A percentile compares a stretch with the other conserved stretches of the same genome.
Evolutionary conservation across 2,797 vertebrate species (phyloP).

Genomic region (Huso huso): DNA sequence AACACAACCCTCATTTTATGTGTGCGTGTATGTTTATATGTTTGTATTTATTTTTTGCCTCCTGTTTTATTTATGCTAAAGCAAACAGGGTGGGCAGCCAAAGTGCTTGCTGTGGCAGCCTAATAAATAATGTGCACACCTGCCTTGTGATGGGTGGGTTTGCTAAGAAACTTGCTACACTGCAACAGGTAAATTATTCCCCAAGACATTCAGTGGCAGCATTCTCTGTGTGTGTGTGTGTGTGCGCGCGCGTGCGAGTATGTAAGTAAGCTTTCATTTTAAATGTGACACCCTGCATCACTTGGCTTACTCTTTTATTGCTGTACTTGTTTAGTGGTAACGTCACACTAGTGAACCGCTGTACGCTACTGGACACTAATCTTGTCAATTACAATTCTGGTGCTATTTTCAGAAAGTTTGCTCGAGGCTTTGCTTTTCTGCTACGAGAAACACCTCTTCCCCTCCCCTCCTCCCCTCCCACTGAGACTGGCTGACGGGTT

Average conservation of each 20-base stretch:
- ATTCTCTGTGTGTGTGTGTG: slow-evolving; percentile 8
- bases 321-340: slow-evolving; percentile 95
- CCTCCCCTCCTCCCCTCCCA: slow-evolving; percentile 20
- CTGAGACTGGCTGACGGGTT: slow-evolving; percentile 72
- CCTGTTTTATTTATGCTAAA: neutral
- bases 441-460: slow-evolving; percentile 55
- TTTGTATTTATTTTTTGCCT: too few relatives aligned
- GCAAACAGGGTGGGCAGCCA: neutral
- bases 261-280: slow-evolving; percentile 3
- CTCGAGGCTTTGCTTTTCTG: slow-evolving; percentile 63
- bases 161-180: slow-evolving; percentile 6
- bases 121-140: neutral
- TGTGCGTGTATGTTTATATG: too few relatives aligned
- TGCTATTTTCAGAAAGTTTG: slow-evolving; percentile 71
- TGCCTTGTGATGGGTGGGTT: neutral
- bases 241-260: neutral
- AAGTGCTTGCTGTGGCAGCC: neutral
- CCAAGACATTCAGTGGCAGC: neutral
- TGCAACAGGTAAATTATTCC: slow-evolving; percentile 12
- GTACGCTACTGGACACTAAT: slow-evolving; percentile 55
- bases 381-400: slow-evolving; percentile 62
- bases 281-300: slow-evolving; percentile 56
- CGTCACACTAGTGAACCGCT: slow-evolving; percentile 71
- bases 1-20: too few relatives aligned
- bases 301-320: slow-evolving; percentile 95